Percentiles rank a stretch among this genome's conserved stretches.
Evolutionary conservation across 2,113 vertebrate genomes (phyloP).

Genomic region (Arenaria interpres): DNA sequence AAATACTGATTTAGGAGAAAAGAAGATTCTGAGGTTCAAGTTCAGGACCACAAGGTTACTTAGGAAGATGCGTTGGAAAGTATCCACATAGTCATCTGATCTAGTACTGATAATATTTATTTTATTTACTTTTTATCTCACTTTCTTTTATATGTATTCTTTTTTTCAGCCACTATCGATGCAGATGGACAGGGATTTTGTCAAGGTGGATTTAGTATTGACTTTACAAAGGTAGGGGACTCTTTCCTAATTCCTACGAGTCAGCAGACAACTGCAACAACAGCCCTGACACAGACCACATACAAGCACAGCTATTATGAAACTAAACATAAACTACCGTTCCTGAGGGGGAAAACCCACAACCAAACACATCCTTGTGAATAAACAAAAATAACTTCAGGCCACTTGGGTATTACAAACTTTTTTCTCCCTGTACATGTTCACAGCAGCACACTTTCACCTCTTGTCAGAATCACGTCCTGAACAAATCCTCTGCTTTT

Average conservation of each 20-base stretch:
- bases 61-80: neutral
- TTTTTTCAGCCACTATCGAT: conserved; percentile 79
- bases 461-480: neutral
- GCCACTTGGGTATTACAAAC: neutral
- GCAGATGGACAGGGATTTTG: conserved; percentile 98
- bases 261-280: neutral
- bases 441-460: neutral
- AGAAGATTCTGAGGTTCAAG: neutral
- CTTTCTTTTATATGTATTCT: conserved; percentile 25
- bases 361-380: neutral
- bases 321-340: neutral
- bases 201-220: conserved; percentile 97
- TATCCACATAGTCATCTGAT: neutral
- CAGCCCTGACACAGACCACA: neutral
- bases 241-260: neutral
- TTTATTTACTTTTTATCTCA: neutral
- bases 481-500: neutral
- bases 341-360: accelerated
- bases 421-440: neutral
- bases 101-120: neutral
- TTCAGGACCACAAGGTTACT: neutral
- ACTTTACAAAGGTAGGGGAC: conserved; percentile 88
- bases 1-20: neutral
- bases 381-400: neutral
- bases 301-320: neutral